phyloP scores from a whole-genome alignment of 2,888 invertebrate species.

The Hirtodrosophila trivittata region DNA sequence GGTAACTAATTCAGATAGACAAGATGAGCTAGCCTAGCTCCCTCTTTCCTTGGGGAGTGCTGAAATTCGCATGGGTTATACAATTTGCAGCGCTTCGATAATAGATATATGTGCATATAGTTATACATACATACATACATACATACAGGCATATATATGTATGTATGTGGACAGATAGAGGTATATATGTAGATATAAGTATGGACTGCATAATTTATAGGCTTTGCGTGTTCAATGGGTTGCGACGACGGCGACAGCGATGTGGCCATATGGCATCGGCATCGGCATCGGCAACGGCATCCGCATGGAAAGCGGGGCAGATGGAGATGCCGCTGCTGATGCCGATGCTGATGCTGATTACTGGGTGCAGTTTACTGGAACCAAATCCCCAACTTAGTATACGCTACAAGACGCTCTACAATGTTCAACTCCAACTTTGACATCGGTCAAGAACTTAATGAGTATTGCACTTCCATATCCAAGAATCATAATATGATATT shows the following conservation, averaged over 20 bases:
- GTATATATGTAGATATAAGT: constrained; percentile 37
- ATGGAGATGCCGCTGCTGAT: constrained; percentile 17
- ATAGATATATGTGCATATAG: constrained; percentile 59
- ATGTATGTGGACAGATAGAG: constrained; percentile 11
- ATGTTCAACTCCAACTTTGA: constrained; percentile 12
- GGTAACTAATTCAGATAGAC: constrained; percentile 75
- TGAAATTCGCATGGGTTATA: constrained; percentile 52
- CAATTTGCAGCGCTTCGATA: constrained; percentile 73
- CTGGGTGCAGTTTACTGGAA: constrained; percentile 28
- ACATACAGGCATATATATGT: not conserved
- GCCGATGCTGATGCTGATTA: constrained; percentile 34
- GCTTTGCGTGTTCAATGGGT: constrained; percentile 78
- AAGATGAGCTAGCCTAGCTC: constrained; percentile 49
- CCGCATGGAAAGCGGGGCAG: constrained; percentile 32
- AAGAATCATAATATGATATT: no score
- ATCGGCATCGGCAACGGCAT: constrained; percentile 28
- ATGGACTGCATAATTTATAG: constrained; percentile 74
- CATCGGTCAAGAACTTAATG: no score
- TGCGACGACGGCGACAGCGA: constrained; percentile 48
- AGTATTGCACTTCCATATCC: no score
- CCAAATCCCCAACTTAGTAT: not conserved
- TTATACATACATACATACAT: constrained; percentile 18
- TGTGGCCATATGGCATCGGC: constrained; percentile 67
- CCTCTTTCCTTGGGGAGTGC: constrained; percentile 37
- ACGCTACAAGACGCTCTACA: constrained; percentile 17